Conservation (phyloP, 1,140 invertebrate species). For the Choristoneura fumiferana region DNA sequence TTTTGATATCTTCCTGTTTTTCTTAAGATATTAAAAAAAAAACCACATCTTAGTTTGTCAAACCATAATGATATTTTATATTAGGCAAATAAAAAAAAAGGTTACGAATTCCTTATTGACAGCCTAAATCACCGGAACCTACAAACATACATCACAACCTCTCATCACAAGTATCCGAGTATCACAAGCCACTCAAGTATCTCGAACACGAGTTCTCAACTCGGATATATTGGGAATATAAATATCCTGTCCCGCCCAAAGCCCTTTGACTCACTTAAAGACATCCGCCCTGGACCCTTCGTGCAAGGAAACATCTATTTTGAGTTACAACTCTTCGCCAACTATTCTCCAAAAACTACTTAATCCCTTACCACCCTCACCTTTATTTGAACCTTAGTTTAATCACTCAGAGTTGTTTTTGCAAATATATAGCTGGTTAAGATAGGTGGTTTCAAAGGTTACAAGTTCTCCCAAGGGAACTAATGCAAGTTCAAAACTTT, state of each 20-base stretch:
- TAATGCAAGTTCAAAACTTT: conserved; percentile 19
- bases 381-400: background rate
- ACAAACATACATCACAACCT: background rate
- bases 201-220: conserved; percentile 27
- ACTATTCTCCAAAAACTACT: background rate
- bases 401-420: background rate
- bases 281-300: conserved; percentile 35
- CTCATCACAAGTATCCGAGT: conserved; percentile 7
- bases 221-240: conserved; percentile 46
- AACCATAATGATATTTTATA: no score
- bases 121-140: no score
- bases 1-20: no score
- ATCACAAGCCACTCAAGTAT: conserved; percentile 7
- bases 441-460: background rate
- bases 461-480: conserved; percentile 30
- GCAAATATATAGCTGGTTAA: background rate
- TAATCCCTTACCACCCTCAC: background rate
- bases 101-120: no score
- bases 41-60: no score
- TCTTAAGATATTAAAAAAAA: no score
- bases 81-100: no score
- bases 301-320: conserved; percentile 31
- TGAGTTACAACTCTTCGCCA: conserved; percentile 21
- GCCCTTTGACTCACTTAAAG: conserved; percentile 45
- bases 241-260: conserved; percentile 38